phyloP scores from a whole-genome alignment of 2,888 invertebrate genomes.

The Augochlorella aurata region DNA sequence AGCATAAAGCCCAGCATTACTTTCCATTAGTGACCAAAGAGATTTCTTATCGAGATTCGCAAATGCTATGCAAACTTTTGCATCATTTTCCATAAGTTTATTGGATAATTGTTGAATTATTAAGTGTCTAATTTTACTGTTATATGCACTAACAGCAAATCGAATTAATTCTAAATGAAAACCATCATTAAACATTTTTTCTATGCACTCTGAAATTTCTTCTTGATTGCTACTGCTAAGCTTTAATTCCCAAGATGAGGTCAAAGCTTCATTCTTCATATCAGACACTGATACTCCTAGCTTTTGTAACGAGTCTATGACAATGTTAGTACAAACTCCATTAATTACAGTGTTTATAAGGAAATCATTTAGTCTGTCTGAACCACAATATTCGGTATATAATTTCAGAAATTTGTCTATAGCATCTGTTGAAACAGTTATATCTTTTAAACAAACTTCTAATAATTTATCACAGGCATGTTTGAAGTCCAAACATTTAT shows the following conservation, averaged over 20 bases:
- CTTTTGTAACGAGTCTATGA: constrained; percentile 68
- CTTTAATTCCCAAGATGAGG: constrained; percentile 74
- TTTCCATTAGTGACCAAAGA: constrained; percentile 76
- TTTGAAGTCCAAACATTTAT: constrained; percentile 75
- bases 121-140: constrained; percentile 62
- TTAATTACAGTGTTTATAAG: constrained; percentile 70
- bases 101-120: constrained; percentile 68
- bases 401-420: constrained; percentile 82
- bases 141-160: constrained; percentile 69
- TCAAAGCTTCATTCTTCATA: constrained; percentile 73
- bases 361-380: constrained; percentile 80
- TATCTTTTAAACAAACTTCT: constrained; percentile 80
- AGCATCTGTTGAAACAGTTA: constrained; percentile 71
- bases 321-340: constrained; percentile 69
- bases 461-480: constrained; percentile 82
- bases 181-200: constrained; percentile 76
- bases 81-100: constrained; percentile 67
- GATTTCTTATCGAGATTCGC: constrained; percentile 73
- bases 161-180: constrained; percentile 76
- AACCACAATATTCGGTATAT: constrained; percentile 80
- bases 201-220: constrained; percentile 71
- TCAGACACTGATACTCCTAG: constrained; percentile 64
- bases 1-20: constrained; percentile 78
- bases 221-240: constrained; percentile 72
- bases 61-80: constrained; percentile 74